Base-by-base conservation (phyloP, 2,113 vertebrate genomes). In the Rousettus leschenaultii region DNA sequence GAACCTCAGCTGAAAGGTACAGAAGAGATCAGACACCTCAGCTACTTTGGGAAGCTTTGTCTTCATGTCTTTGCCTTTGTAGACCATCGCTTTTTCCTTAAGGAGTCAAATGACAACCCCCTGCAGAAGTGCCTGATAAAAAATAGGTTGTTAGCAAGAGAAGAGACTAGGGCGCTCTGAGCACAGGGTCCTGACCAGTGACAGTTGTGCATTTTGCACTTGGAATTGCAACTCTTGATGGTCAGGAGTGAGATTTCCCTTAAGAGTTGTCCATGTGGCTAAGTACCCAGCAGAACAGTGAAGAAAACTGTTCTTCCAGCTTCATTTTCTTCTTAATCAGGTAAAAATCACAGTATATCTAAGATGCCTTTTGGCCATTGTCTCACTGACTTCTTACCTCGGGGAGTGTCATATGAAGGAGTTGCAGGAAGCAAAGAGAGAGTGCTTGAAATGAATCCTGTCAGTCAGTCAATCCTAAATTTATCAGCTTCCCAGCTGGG, bases 271-370 rank as follows among this genome's bases (percentile, higher is more conserved):
- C 55, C 53, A 51, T 2, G 71, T 87, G 93, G 88, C 65, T 84
- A 73, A 91, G 43, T 63, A n/a, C 10, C 59, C 53, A 18, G 85
- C 93, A 66, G 89, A 71, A 92, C 73, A 93, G 85, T 22, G 5
- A 40, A 87, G n/a, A 43, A 48, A 82, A 53, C 88, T 48, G 30
- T 77, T 86, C 79, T 33, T 45, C 22, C 1, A 3, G 40, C 70
- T 77, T 82, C 85, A 77, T 59, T 75, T 96, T 95, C 75, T 91
- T 82, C 75, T 90, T 95, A 92, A 92, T 96, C 80, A 94, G 70
- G 45, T 71, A 59, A 89, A 89, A 75, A 92, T 94, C 63, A 91
- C 51, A 51, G 74, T 78, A 92, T 45, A 87, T 92, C 53, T 68
- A 61, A 75, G 53, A 86, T 77, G 43, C 38, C 57, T 89, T 93